Evolutionary conservation across 2,888 invertebrate genomes (phyloP).

Genomic region (Teleogryllus oceanicus): DNA sequence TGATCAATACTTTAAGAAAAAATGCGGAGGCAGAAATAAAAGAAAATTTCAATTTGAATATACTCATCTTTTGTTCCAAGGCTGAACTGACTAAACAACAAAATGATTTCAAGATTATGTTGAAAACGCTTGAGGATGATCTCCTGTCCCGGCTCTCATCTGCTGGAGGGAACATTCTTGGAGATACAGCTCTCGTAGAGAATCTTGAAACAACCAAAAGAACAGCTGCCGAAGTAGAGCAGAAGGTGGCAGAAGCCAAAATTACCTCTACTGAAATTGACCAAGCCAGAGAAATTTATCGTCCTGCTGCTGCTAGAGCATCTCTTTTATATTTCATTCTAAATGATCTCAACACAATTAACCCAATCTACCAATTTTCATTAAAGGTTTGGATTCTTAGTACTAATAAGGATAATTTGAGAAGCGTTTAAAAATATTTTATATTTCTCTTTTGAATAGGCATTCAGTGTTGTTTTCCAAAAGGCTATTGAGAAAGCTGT

Average conservation of each 20-base stretch:
- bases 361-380: slow-evolving; percentile 96
- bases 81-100: slow-evolving; percentile 93
- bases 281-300: slow-evolving; percentile 82
- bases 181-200: slow-evolving; percentile 91
- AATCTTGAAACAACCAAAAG: slow-evolving; percentile 94
- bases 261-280: slow-evolving; percentile 90
- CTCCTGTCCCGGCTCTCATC: slow-evolving; percentile 68
- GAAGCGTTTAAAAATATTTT: neutral
- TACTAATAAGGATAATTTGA: too few relatives aligned
- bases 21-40: too few relatives aligned
- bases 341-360: slow-evolving; percentile 92
- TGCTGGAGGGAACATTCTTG: slow-evolving; percentile 88
- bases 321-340: slow-evolving; percentile 92
- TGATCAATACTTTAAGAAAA: too few relatives aligned
- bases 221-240: slow-evolving; percentile 93
- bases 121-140: slow-evolving; percentile 90
- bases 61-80: slow-evolving; percentile 43
- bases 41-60: too few relatives aligned
- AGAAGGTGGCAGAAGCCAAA: slow-evolving; percentile 88
- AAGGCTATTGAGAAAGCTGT: slow-evolving; percentile 90
- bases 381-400: slow-evolving; percentile 63
- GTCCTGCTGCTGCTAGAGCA: slow-evolving; percentile 88
- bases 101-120: slow-evolving; percentile 93
- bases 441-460: slow-evolving; percentile 54
- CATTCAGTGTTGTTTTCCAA: slow-evolving; percentile 96